Evolutionary conservation across 2,113 vertebrate species (phyloP).

Genomic region (Cynopterus brachyotis): DNA sequence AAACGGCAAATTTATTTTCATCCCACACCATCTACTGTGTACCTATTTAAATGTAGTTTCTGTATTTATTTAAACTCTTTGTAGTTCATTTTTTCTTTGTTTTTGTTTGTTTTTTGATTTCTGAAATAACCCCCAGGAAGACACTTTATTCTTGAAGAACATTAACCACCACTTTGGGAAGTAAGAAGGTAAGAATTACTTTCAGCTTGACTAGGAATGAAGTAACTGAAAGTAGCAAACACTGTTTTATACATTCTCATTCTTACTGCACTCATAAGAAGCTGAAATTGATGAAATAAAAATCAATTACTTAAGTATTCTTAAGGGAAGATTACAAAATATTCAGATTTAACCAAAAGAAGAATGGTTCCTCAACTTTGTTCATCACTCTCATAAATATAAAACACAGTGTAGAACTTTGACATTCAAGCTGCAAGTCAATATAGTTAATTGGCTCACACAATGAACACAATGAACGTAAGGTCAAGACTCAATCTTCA

Average conservation of each 20-base stretch:
- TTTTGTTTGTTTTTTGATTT: slow-evolving; percentile 32
- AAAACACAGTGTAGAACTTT: not conserved
- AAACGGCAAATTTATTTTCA: not conserved
- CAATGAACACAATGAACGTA: not conserved
- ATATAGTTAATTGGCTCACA: not conserved
- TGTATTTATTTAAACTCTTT: not conserved
- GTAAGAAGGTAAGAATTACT: slow-evolving; percentile 55
- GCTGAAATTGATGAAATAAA: not conserved
- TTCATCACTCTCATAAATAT: not conserved
- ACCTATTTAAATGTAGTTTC: not conserved
- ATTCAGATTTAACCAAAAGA: not conserved
- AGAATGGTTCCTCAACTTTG: not conserved
- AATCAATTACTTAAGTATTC: not conserved
- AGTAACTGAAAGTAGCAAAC: not conserved
- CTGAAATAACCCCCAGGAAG: slow-evolving; percentile 31
- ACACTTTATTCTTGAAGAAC: slow-evolving; percentile 5
- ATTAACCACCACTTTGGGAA: not conserved
- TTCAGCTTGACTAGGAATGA: not conserved
- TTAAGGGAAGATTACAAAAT: not conserved
- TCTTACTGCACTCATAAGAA: not conserved
- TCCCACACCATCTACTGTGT: not conserved
- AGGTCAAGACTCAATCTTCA: not conserved
- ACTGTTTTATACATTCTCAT: not conserved
- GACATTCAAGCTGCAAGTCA: not conserved
- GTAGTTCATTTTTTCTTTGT: not conserved